Conservation (phyloP, 2,888 invertebrate genomes). For the Cremastinae sp. region DNA sequence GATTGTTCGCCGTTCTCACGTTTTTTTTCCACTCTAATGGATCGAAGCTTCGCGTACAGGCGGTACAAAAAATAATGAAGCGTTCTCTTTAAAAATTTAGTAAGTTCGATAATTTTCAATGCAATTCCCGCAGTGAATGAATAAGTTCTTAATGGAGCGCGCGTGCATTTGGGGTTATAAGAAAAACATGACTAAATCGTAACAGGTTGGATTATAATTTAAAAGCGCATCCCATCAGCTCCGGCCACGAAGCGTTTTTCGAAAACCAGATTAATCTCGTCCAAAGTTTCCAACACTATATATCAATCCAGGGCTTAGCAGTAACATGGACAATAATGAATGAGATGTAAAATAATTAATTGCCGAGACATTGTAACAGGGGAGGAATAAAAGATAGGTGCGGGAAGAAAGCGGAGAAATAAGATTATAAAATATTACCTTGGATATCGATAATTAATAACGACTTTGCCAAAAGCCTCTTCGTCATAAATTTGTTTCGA, state of each 20-base stretch:
- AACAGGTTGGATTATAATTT: too few relatives aligned
- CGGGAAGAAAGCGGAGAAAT: neutral
- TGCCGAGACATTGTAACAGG: neutral
- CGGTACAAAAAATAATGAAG: neutral
- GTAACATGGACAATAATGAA: too few relatives aligned
- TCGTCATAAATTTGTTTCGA: conserved; percentile 30
- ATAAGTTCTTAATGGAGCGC: too few relatives aligned
- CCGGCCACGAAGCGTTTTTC: too few relatives aligned
- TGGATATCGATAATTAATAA: conserved; percentile 11
- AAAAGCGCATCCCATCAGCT: too few relatives aligned
- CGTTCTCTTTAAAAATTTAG: neutral
- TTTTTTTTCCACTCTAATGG: conserved; percentile 2
- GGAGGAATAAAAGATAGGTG: neutral
- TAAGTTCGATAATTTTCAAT: conserved; percentile 14
- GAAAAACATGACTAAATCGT: too few relatives aligned
- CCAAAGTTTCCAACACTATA: too few relatives aligned
- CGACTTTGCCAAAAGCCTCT: conserved; percentile 13
- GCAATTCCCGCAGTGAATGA: neutral
- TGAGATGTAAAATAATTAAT: too few relatives aligned
- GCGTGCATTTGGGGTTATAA: too few relatives aligned
- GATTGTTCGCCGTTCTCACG: neutral
- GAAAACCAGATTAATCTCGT: too few relatives aligned
- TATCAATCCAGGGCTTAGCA: too few relatives aligned
- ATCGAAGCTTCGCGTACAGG: neutral
- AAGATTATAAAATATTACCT: too few relatives aligned